A percentile compares a stretch with the other conserved stretches of the same genome.
Evolutionary conservation across 2,888 invertebrate genomes (phyloP).

Genomic region (Cenopis cana): DNA sequence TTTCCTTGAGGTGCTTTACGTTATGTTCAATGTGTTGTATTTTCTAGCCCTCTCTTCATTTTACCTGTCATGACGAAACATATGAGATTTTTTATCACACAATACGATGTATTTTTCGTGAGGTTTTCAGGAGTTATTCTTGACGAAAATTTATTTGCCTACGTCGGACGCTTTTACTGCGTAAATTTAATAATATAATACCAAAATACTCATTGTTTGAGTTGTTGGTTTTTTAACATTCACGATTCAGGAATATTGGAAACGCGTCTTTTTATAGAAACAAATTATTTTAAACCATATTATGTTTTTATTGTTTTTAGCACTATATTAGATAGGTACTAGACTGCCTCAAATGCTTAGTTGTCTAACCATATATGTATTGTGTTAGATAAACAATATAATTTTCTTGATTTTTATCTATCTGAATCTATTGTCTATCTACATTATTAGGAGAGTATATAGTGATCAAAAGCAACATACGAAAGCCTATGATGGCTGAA

Average conservation of each 20-base stretch:
- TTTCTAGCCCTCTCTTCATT: constrained; percentile 43
- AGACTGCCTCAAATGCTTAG: neutral
- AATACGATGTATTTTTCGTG: constrained; percentile 38
- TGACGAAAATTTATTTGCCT: constrained; percentile 30
- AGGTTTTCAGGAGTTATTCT: constrained; percentile 22
- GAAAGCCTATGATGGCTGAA: neutral
- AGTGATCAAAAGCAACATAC: neutral
- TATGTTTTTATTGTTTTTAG: neutral
- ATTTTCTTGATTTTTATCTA: too few relatives aligned
- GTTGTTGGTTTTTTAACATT: too few relatives aligned
- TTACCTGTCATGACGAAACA: constrained; percentile 42
- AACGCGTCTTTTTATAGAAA: neutral
- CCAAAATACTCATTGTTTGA: neutral
- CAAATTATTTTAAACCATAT: neutral
- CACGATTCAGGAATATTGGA: neutral
- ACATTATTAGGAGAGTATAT: neutral
- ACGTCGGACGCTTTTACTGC: neutral
- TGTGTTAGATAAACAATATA: neutral
- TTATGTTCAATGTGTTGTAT: constrained; percentile 43
- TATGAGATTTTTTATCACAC: constrained; percentile 43
- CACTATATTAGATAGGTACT: neutral
- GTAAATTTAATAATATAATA: neutral
- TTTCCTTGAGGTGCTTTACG: constrained; percentile 39
- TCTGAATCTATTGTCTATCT: too few relatives aligned
- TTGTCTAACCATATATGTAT: neutral